Evolutionary conservation across 2,888 invertebrate genomes (phyloP), one percentile per base, ranked within the genome.

Genomic region (Caenorhabditis sp.): DNA sequence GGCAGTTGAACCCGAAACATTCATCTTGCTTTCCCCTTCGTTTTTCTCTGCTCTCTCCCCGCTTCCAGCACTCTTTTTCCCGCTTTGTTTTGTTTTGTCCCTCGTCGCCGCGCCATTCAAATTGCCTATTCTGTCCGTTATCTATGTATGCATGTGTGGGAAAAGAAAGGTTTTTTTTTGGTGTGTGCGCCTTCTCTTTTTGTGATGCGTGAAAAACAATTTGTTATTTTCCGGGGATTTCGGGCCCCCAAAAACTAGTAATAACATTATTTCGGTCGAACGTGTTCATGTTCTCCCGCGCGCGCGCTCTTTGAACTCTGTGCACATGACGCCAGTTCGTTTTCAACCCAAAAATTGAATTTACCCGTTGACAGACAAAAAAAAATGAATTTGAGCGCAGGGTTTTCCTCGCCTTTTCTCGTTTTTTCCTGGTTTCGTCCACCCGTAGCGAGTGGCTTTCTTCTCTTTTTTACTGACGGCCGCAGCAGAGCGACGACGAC

Each of bases 381-480:
- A 48, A 66, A 56, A 56, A 37, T 56, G 56, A 66, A 66, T 66
- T 56, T 41, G 58, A 68, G 58, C 50, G 46, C 27, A 35, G 30
- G 50, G 52, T 17, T 35, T 52, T 52, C 22, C 58, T 32, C 46
- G 41, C 35, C 15, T 61, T 45, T 32, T 61, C 20, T 35, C 20
- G 20, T 45, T 52, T 46, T 68, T 32, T 59, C 41, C 58, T 70
- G 52, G 59, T 70, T 53, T 59, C 52, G 70, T 70, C 59, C 70
- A 41, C 32, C 59, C 70, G 45, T 70, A 58, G 58, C 52, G 50
- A 52, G 70, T 59, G 53, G 70, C 59, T 59, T 70, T 70, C 59
- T 59, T 37, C 27, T 70, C 58, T 59, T 61, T 70, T 66, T 17
- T 8, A 27, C 24, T n/a, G n/a, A 27, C 46, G 26, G 2, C n/a